These are phyloP conservation scores for Lordiphosa collinella DNA, from an alignment of 1,140 invertebrate species.

Conservation along the genomic window DNA sequence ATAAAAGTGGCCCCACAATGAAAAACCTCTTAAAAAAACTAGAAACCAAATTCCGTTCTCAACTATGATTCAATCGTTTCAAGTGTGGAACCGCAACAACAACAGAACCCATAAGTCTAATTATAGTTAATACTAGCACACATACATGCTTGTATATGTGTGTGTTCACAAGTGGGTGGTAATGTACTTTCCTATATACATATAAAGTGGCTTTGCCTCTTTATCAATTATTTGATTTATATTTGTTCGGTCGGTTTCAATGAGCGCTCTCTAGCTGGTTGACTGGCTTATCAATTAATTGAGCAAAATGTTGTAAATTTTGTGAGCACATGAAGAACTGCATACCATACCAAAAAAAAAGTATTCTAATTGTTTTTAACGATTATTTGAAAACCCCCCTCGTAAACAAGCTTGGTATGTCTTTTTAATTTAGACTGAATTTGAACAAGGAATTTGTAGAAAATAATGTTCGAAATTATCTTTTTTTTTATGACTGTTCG, in stretches of 20 bases:
- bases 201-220: conserved; percentile 1
- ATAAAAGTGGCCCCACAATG: not conserved
- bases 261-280: not conserved
- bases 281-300: conserved; percentile 48
- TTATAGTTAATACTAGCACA: not conserved
- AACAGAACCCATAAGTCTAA: not conserved
- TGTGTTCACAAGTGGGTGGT: conserved; percentile 7
- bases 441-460: no score
- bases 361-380: no score
- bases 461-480: no score
- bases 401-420: no score
- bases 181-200: conserved; percentile 17
- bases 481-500: no score
- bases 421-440: no score
- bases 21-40: not conserved
- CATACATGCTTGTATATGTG: not conserved
- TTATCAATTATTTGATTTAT: conserved; percentile 57
- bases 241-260: conserved; percentile 18
- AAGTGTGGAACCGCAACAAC: conserved; percentile 35
- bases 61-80: conserved; percentile 2
- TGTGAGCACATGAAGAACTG: conserved; percentile 8
- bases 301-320: conserved; percentile 44
- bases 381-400: no score
- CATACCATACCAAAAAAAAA: not conserved
- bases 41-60: conserved; percentile 14